Base-by-base conservation (phyloP, 2,888 invertebrate species). In the Psylliodes chrysocephalus region DNA sequence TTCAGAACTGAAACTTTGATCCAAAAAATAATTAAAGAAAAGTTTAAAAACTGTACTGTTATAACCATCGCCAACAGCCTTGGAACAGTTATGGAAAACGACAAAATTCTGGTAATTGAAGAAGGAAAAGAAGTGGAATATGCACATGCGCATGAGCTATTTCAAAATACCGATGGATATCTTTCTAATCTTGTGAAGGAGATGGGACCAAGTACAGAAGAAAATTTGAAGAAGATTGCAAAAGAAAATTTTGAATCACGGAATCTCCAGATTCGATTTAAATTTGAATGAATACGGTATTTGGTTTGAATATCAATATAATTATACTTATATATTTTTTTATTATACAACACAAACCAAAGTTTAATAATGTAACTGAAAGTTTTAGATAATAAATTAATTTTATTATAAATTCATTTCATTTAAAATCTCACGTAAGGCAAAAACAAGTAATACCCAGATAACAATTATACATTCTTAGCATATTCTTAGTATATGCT, bases 31-130 rank as follows among this genome's bases (percentile, higher is more conserved):
- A 92, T 94, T 61, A 84, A 91, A 63, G 85, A 84, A 54, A 91
- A 91, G 78, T 93, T 93, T 77, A 86, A 85, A 1, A 84, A 88
- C 14, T 93, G 92, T 78, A 93, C 93, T 0, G 92, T 94, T 14
- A 85, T 94, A 30, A 93, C 93, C 0, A 91, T 94, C 46, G 93
- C 94, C 19, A 93, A 94, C 81, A 86, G 93, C 35, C 85, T 94
- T 3, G 89, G 93, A 0, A 90, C 95, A 0, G 91, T 94, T 52
- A 93, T 94, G 90, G 93, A 94, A 18, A 91, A 91, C 0, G 91
- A 93, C 82, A 87, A 89, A 81, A 88, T 91, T 63, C 75, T 88
- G 69, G 87, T 88, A 2, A 81, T 89, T 75, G 86, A 88, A 71
- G 83, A 84, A 18, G 89, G 89, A 0, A 71, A 76, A 40, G 79